Conservation (phyloP, 1,140 invertebrate species). For the Telenomus remus region DNA sequence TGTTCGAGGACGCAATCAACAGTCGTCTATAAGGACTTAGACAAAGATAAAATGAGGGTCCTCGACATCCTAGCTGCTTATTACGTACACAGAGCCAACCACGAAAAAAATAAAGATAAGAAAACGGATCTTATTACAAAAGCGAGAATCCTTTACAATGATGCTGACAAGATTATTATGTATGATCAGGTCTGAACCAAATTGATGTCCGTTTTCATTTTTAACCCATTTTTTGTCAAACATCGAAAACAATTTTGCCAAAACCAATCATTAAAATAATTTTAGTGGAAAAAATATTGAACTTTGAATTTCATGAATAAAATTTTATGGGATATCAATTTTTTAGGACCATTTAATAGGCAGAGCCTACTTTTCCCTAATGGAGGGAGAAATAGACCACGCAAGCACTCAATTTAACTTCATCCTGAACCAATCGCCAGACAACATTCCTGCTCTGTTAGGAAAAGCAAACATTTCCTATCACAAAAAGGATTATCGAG, state of each 20-base stretch:
- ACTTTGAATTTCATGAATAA: too few species aligned
- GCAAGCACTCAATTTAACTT: conserved; percentile 99
- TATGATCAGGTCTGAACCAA: conserved; percentile 95
- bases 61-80: conserved; percentile 97
- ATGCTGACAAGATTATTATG: conserved; percentile 99
- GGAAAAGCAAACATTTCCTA: conserved; percentile 99
- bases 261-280: too few species aligned
- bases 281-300: too few species aligned
- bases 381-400: conserved; percentile 99
- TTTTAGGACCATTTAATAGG: conserved; percentile 95
- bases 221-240: too few species aligned
- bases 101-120: conserved; percentile 96
- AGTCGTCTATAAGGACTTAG: conserved; percentile 91
- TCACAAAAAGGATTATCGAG: conserved; percentile 94
- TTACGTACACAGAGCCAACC: conserved; percentile 97
- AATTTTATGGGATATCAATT: too few species aligned
- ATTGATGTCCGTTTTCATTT: too few species aligned
- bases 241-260: too few species aligned
- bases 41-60: conserved; percentile 97
- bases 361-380: conserved; percentile 96
- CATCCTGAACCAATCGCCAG: conserved; percentile 95
- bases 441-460: conserved; percentile 96
- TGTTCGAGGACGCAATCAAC: conserved; percentile 90
- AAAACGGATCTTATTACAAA: conserved; percentile 96
- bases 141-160: conserved; percentile 97